These are phyloP conservation scores for Agapetus fuscipes DNA, from an alignment of 2,888 invertebrate genomes.

Conservation along the genomic window DNA sequence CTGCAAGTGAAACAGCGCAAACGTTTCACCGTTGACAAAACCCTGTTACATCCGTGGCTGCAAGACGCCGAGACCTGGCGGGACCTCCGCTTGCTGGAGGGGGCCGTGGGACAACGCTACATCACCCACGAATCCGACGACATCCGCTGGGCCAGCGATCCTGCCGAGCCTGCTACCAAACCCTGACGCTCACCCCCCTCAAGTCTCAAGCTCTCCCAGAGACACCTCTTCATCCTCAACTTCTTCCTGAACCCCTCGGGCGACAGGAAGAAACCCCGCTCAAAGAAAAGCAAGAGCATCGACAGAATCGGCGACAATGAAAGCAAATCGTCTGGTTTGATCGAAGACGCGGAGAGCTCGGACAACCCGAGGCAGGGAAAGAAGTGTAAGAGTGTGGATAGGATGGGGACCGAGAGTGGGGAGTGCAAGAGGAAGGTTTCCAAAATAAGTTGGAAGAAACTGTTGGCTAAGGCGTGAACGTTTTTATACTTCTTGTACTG, in stretches of 20 bases:
- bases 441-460: slow-evolving; percentile 17
- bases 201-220: slow-evolving; percentile 4
- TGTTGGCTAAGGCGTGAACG: slow-evolving; percentile 17
- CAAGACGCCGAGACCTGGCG: slow-evolving; percentile 95
- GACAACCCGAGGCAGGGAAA: slow-evolving; percentile 10
- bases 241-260: slow-evolving; percentile 10
- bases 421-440: slow-evolving; percentile 9
- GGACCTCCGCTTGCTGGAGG: slow-evolving; percentile 83
- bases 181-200: slow-evolving; percentile 7
- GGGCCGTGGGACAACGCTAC: slow-evolving; percentile 44
- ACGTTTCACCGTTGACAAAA: slow-evolving; percentile 93
- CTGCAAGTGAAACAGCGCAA: slow-evolving; percentile 95
- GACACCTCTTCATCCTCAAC: slow-evolving; percentile 14
- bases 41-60: slow-evolving; percentile 89
- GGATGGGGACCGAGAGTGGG: slow-evolving; percentile 4
- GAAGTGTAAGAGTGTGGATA: slow-evolving; percentile 18
- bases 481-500: too few relatives aligned
- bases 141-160: slow-evolving; percentile 64
- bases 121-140: slow-evolving; percentile 91
- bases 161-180: slow-evolving; percentile 23
- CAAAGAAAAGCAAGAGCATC: slow-evolving; percentile 17
- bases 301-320: slow-evolving; percentile 16
- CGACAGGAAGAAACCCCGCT: background rate
- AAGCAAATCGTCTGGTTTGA: background rate
- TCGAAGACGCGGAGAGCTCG: background rate